Evolutionary conservation across 1,140 invertebrate species (phyloP).

Genomic region (Megalonaias nervosa): DNA sequence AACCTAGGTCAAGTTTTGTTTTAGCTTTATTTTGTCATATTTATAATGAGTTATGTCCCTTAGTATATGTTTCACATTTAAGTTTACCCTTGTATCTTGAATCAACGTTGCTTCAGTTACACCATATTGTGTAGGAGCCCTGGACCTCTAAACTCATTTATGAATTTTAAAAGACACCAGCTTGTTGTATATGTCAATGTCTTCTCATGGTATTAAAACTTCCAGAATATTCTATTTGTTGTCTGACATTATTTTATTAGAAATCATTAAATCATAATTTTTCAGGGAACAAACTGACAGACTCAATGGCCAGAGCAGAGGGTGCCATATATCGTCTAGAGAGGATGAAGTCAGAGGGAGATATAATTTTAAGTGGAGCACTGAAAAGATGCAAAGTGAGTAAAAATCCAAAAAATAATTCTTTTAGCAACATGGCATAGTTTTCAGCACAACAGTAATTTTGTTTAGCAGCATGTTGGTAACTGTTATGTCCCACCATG

Average conservation of each 20-base stretch:
- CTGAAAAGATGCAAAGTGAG: slow-evolving; percentile 50
- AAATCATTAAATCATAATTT: neutral
- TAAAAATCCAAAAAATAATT: slow-evolving; percentile 11
- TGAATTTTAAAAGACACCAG: neutral
- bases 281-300: slow-evolving; percentile 59
- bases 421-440: neutral
- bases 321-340: slow-evolving; percentile 46
- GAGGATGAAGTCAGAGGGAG: slow-evolving; percentile 52
- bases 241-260: neutral
- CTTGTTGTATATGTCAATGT: neutral
- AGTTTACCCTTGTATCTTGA: too few species aligned
- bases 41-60: too few species aligned
- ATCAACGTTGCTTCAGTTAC: too few species aligned
- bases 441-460: neutral
- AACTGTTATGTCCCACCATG: too few species aligned
- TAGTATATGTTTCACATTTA: too few species aligned
- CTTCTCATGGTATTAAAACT: neutral
- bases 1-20: too few species aligned
- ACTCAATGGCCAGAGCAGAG: slow-evolving; percentile 53
- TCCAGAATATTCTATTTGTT: neutral
- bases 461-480: too few species aligned
- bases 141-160: neutral
- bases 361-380: slow-evolving; percentile 52
- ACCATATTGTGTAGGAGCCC: too few species aligned
- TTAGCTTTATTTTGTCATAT: too few species aligned